Conservation (phyloP, 1,140 invertebrate genomes). For the Muscidifurax raptorellus region DNA sequence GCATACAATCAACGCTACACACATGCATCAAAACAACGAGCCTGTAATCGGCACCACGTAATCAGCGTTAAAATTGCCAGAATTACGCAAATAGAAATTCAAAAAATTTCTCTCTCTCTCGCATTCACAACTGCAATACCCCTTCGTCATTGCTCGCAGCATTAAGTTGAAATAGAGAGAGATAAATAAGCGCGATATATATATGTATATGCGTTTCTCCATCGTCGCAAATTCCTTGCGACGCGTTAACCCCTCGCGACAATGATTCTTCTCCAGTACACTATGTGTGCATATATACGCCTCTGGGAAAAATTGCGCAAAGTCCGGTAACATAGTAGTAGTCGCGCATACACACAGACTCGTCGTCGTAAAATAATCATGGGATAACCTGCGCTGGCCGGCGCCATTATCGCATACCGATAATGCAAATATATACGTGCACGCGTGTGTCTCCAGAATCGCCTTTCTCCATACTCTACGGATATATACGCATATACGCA, state of each 20-base stretch:
- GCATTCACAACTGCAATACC: constrained; percentile 11
- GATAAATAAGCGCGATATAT: constrained; percentile 7
- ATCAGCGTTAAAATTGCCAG: neutral
- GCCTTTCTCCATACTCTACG: constrained; percentile 7
- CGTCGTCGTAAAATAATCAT: neutral
- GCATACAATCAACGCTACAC: too few species aligned
- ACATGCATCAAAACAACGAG: too few species aligned
- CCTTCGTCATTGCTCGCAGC: neutral
- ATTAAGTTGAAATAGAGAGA: neutral
- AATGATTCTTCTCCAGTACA: neutral
- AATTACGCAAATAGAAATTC: constrained; percentile 40
- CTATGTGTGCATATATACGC: neutral
- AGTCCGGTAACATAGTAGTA: neutral
- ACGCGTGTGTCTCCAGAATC: neutral
- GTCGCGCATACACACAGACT: neutral
- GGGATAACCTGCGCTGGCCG: neutral
- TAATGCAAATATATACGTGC: constrained; percentile 8
- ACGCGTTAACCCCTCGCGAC: neutral
- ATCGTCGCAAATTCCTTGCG: neutral
- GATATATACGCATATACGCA: too few species aligned
- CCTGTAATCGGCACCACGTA: too few species aligned
- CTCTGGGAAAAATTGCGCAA: constrained; percentile 11
- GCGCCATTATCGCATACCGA: constrained; percentile 29
- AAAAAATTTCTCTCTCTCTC: constrained; percentile 23
- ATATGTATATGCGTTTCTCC: neutral